phyloP scores from a whole-genome alignment of 2,888 invertebrate genomes.

The Cordylochernes scorpioides region DNA sequence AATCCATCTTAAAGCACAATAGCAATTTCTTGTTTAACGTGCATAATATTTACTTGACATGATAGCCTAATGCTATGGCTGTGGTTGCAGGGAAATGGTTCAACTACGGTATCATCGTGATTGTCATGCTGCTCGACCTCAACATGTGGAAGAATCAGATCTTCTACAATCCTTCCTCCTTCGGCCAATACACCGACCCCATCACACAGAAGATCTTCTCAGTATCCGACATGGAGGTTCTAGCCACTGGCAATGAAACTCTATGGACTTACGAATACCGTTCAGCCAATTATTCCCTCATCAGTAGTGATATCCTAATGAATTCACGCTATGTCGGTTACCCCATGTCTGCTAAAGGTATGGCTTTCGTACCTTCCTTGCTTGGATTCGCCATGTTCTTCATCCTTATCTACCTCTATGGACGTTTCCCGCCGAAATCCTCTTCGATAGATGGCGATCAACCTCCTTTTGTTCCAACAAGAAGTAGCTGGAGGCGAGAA shows the following conservation, averaged over 20 bases:
- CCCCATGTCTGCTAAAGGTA: conserved; percentile 22
- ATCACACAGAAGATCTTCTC: conserved; percentile 21
- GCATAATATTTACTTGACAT: too few species aligned
- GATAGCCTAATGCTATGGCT: too few species aligned
- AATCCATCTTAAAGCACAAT: too few species aligned
- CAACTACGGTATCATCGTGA: conserved; percentile 27
- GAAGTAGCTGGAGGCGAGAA: conserved; percentile 15
- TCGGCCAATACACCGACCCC: conserved; percentile 26
- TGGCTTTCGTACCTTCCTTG: conserved; percentile 24
- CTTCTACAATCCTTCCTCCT: conserved; percentile 25
- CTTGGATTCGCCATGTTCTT: conserved; percentile 19
- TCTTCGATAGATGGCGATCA: conserved; percentile 13
- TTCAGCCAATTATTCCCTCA: conserved; percentile 21
- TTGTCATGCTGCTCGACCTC: conserved; percentile 27
- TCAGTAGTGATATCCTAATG: conserved; percentile 24
- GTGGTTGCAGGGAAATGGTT: conserved; percentile 29
- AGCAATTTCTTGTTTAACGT: too few species aligned
- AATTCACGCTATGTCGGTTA: conserved; percentile 25
- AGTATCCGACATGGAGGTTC: conserved; percentile 18
- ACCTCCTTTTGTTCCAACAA: too few species aligned
- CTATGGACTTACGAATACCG: conserved; percentile 23
- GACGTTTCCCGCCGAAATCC: conserved; percentile 18
- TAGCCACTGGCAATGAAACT: conserved; percentile 18
- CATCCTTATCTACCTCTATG: conserved; percentile 20
- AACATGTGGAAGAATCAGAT: conserved; percentile 31